Base-by-base conservation (phyloP, 2,888 invertebrate species). In the Linnaemya vulpina region DNA sequence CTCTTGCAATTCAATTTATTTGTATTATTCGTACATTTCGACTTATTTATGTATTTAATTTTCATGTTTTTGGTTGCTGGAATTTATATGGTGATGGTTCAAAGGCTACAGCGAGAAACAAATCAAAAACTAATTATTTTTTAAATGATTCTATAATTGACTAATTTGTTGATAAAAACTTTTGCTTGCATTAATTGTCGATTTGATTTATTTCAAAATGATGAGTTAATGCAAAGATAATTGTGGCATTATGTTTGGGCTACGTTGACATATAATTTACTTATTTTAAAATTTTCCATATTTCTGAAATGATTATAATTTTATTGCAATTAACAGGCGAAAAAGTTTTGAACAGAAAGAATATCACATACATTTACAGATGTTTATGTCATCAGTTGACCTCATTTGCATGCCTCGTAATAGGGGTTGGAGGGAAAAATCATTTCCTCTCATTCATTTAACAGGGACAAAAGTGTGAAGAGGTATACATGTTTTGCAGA, bases 71-170 rank as follows among this genome's bases (percentile, higher is more conserved):
- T 20, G 25, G 40, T 25, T 49, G 58, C 46, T 43, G 13, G 40
- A 74, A 55, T 62, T 62, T 46, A 68, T 71, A 30, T 15, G 17
- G 40, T 5, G 9, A 3, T 46, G 49, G 53, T 70, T 82, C 53
- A 55, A 55, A 76, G 25, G 55, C 43, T 49, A 38, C 70, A 76
- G 40, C 15, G 15, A 58, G 60, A 65, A 82, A 76, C 63, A 71
- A 63, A 75, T 68, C 35, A 75, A 75, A 75, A 62, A 70, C 62
- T 70, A 75, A 75, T 63, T 75, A 55, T 53, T 17, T 70, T 75
- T 75, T 68, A 46, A 75, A 81, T 70, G 75, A 75, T 62, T 76
- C 63, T 82, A 70, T 82, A 82, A 82, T 82, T 76, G 81, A 76
- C 70, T 75, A 70, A 76, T 76, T 74, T 68, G 49, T 60, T 67